These are phyloP conservation scores for Xenotilapia leptura DNA, from an alignment of 2,113 vertebrate species.

Conservation along the genomic window DNA sequence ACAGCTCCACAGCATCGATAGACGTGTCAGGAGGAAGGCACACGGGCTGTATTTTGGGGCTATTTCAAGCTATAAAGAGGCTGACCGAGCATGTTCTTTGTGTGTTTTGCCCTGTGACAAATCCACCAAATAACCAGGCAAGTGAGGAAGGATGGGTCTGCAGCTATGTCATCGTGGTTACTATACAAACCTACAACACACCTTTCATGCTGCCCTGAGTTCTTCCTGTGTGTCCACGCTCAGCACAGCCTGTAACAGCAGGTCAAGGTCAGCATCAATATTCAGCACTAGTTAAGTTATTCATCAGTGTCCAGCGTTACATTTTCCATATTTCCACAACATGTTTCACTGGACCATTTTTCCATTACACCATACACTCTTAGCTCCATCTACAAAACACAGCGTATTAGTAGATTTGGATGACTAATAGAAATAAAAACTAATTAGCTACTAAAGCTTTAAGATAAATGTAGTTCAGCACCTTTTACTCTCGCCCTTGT, in stretches of 20 bases:
- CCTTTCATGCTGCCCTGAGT: background rate
- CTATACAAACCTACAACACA: background rate
- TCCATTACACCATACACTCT: background rate
- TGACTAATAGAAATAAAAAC: background rate
- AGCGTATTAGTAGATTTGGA: accelerated
- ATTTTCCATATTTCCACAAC: background rate
- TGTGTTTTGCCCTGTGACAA: accelerated
- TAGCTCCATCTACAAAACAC: background rate
- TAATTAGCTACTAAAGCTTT: background rate
- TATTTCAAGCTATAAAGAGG: background rate
- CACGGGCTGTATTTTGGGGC: accelerated
- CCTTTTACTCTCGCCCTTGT: accelerated
- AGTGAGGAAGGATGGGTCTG: background rate
- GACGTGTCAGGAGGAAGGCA: accelerated
- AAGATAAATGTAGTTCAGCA: background rate
- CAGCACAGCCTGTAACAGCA: background rate
- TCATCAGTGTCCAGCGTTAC: background rate
- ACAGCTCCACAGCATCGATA: background rate
- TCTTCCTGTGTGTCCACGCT: background rate
- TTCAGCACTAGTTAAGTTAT: background rate
- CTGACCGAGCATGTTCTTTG: background rate
- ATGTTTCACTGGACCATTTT: background rate
- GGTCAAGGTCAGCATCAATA: background rate
- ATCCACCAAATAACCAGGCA: background rate
- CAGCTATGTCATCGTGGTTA: accelerated